Evolutionary conservation across 2,888 invertebrate species (phyloP), one percentile per base, ranked within the genome.

Genomic region (Periphyllus acericola): DNA sequence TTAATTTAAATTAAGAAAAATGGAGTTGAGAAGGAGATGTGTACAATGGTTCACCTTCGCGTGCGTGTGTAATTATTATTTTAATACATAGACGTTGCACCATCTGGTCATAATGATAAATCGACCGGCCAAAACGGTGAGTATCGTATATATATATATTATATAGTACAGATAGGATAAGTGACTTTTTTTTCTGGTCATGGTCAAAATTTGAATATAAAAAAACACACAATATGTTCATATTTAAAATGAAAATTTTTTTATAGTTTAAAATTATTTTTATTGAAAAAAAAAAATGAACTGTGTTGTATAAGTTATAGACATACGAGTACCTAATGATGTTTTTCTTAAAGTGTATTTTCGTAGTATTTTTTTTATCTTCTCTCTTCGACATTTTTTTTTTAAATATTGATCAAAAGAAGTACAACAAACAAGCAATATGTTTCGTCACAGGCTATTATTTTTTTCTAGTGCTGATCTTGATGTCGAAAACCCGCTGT

Each of bases 21-120:
- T 80, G 8, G 60, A 29, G n/a, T 19, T 21, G 1, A 82, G 46
- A 46, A 82, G 34, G 14, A 71, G 14, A 71, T 21, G 32, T 71
- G 34, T 71, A 52, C 71, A 71, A 82, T 14, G 32, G 72, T 74
- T 83, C 55, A 74, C 83, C 83, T 83, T 83, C 83, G 21, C 34
- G 17, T 9, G 82, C 46, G 34, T 72, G 34, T 34, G 46, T 74
- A 55, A 82, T 72, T n/a, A 83, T 72, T 72, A 21, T 74, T 74
- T 36, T 74, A 36, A 36, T 74, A 8, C 21, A 36, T 74, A 74
- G 25, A 40, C 14, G 21, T 82, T 71, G 34, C 72, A 36, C 72
- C 72, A 74, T 83, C 25, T 82, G 82, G 71, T 72, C n/a, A 36
- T 82, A 68, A 46, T 74, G 17, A 82, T 71, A 46, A 71, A 83